Conservation (phyloP, 2,888 invertebrate genomes). For the Oscheius sp. region DNA sequence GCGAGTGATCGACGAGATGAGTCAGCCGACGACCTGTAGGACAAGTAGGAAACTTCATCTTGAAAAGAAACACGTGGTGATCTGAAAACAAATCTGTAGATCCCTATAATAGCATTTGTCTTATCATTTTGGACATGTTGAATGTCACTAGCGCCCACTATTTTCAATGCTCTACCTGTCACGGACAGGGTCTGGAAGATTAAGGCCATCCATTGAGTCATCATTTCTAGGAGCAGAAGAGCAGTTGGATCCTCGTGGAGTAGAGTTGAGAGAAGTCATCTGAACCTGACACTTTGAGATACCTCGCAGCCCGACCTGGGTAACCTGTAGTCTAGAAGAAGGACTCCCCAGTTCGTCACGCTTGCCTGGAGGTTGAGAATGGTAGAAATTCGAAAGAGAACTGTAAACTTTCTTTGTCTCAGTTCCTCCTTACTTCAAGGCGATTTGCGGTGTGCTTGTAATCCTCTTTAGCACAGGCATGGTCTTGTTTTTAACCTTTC, state of each 20-base stretch:
- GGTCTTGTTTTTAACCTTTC: slow-evolving; percentile 51
- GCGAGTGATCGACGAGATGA: slow-evolving; percentile 11
- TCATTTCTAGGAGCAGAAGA: slow-evolving; percentile 28
- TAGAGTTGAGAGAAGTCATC: slow-evolving; percentile 56
- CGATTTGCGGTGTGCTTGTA: slow-evolving; percentile 35
- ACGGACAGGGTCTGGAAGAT: slow-evolving; percentile 1
- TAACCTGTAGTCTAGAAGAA: slow-evolving; percentile 25
- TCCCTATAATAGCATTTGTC: not conserved
- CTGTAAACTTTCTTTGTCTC: slow-evolving; percentile 21
- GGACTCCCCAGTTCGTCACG: slow-evolving; percentile 25
- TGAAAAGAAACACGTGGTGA: slow-evolving; percentile 55
- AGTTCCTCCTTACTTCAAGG: slow-evolving; percentile 24
- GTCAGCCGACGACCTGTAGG: slow-evolving; percentile 27
- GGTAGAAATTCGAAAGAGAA: slow-evolving; percentile 49
- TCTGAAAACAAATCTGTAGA: slow-evolving; percentile 27
- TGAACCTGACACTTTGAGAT: slow-evolving; percentile 17
- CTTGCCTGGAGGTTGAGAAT: slow-evolving; percentile 48
- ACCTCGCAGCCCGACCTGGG: slow-evolving; percentile 22
- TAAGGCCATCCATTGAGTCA: slow-evolving; percentile 35
- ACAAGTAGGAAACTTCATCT: slow-evolving; percentile 34
- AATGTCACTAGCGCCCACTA: too few relatives aligned
- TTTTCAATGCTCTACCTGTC: not conserved
- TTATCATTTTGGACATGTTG: not conserved
- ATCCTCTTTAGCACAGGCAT: slow-evolving; percentile 51
- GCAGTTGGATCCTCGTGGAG: slow-evolving; percentile 52